phyloP scores from a whole-genome alignment of 1,140 invertebrate genomes.

The Bicyclus anynana region DNA sequence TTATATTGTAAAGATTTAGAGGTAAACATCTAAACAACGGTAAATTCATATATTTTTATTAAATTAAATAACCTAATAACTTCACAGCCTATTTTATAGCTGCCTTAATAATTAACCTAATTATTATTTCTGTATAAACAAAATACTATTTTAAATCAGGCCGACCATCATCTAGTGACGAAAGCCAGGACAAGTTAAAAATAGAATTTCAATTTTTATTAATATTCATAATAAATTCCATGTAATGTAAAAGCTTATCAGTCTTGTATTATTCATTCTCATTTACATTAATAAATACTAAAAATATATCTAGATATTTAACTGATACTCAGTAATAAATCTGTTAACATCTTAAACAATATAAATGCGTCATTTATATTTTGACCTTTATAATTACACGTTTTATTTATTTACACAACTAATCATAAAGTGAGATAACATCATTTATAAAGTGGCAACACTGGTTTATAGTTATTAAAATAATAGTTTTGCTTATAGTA shows the following conservation, averaged over 20 bases:
- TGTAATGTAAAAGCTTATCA: neutral
- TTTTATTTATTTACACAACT: neutral
- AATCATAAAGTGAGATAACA: neutral
- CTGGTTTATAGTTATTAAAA: neutral
- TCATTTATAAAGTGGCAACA: neutral
- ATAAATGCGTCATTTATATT: neutral
- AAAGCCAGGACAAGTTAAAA: too few species aligned
- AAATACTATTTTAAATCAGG: too few species aligned
- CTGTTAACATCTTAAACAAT: neutral
- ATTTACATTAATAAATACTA: too few species aligned
- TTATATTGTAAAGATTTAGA: too few species aligned
- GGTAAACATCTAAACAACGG: too few species aligned
- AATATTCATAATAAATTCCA: neutral
- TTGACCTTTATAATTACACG: neutral
- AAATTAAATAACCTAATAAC: neutral
- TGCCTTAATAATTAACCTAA: neutral
- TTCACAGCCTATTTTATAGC: slow-evolving; percentile 8
- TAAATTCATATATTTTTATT: neutral
- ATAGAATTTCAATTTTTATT: too few species aligned
- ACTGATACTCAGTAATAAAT: too few species aligned
- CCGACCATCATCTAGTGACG: too few species aligned
- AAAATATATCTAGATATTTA: too few species aligned
- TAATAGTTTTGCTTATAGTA: neutral
- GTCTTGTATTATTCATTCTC: neutral
- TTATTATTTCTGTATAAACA: too few species aligned